Evolutionary conservation across 1,140 invertebrate genomes (phyloP).

Genomic region (Eubasilissa regina): DNA sequence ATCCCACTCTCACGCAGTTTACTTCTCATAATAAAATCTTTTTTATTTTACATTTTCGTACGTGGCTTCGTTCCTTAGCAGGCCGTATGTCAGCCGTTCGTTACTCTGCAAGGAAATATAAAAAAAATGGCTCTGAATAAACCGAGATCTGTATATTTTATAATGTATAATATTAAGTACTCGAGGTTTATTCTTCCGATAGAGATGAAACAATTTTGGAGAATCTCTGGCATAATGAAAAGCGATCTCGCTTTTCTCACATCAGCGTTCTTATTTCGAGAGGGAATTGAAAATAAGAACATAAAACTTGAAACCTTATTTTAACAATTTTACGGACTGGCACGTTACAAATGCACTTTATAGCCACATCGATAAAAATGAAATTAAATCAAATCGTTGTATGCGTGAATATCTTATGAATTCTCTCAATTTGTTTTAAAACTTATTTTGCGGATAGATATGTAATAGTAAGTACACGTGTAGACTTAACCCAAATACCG

Average conservation of each 20-base stretch:
- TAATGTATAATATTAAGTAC: not conserved
- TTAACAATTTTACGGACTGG: not conserved
- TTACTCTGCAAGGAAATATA: slow-evolving; percentile 59
- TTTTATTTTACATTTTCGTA: slow-evolving; percentile 59
- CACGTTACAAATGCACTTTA: slow-evolving; percentile 23
- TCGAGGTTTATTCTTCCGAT: slow-evolving; percentile 9
- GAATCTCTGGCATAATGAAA: slow-evolving; percentile 3
- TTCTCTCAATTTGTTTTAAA: not conserved
- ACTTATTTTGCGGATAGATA: not conserved
- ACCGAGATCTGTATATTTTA: slow-evolving; percentile 28
- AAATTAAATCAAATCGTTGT: not conserved
- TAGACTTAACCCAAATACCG: not conserved
- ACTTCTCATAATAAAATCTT: slow-evolving; percentile 58
- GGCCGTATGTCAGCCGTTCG: slow-evolving; percentile 60
- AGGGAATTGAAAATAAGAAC: slow-evolving; percentile 19
- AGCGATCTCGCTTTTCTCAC: not conserved
- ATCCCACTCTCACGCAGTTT: slow-evolving; percentile 60
- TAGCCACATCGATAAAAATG: not conserved
- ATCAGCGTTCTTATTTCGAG: slow-evolving; percentile 20
- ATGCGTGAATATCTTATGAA: not conserved
- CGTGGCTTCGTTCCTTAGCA: slow-evolving; percentile 56
- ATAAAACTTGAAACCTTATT: slow-evolving; percentile 16
- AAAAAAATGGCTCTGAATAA: slow-evolving; percentile 56
- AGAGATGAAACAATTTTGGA: slow-evolving; percentile 2
- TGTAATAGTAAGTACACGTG: not conserved